Evolutionary conservation across 2,113 vertebrate species (phyloP).

Genomic region (Recurvirostra avosetta): DNA sequence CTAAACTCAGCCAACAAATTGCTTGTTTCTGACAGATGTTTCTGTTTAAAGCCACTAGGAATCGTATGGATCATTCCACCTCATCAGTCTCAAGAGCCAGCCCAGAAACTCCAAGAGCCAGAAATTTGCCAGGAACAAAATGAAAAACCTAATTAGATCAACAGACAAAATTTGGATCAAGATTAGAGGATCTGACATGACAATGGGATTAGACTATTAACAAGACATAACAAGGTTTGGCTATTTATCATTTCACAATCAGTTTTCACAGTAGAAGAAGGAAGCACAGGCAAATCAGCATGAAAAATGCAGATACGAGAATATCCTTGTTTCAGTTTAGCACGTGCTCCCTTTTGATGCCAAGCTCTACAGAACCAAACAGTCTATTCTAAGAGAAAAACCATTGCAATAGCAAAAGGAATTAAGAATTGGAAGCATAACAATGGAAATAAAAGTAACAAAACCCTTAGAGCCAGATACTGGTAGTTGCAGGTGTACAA

Average conservation of each 20-base stretch:
- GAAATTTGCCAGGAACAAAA: constrained; percentile 50
- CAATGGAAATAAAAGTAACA: neutral
- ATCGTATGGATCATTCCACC: constrained; percentile 31
- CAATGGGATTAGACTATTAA: constrained; percentile 6
- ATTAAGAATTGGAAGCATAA: neutral
- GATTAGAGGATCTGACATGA: neutral
- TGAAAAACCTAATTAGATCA: constrained; percentile 47
- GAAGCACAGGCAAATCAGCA: neutral
- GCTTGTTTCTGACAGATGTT: constrained; percentile 52
- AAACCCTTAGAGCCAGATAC: neutral
- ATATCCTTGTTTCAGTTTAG: neutral
- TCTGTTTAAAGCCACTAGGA: constrained; percentile 57
- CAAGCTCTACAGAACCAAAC: neutral
- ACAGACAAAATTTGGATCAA: neutral
- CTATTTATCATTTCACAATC: neutral
- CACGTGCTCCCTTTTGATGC: neutral
- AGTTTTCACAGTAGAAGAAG: neutral
- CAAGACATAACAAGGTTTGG: neutral
- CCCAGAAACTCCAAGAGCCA: constrained; percentile 29
- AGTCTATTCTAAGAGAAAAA: neutral
- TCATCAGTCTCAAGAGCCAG: constrained; percentile 32
- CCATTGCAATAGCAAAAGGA: neutral
- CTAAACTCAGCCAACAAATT: constrained; percentile 3
- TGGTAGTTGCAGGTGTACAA: neutral
- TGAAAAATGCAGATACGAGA: neutral